Evolutionary conservation across 2,113 vertebrate genomes (phyloP).

Genomic region (Melanerpes formicivorus): DNA sequence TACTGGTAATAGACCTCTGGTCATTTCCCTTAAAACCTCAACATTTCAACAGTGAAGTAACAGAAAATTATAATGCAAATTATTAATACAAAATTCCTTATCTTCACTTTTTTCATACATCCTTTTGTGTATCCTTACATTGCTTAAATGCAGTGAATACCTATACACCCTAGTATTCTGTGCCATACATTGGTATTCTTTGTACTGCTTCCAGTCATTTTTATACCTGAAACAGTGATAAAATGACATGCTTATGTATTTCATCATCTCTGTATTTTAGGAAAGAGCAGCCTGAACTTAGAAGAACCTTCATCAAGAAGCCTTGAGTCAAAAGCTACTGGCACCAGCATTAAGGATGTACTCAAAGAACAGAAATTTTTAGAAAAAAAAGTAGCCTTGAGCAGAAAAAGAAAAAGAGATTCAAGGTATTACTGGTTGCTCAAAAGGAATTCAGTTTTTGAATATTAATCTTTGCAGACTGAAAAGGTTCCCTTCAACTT

Average conservation of each 20-base stretch:
- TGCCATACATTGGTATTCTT: background rate
- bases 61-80: background rate
- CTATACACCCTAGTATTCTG: background rate
- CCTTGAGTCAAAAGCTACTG: constrained; percentile 66
- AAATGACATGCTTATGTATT: background rate
- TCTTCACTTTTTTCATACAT: background rate
- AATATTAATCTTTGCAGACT: background rate
- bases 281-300: constrained; percentile 64
- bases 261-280: constrained; percentile 52
- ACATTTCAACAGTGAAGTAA: background rate
- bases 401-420: constrained; percentile 90
- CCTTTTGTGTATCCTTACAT: background rate
- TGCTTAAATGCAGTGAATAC: background rate
- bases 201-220: background rate
- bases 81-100: background rate
- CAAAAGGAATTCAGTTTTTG: background rate
- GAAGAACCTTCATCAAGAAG: constrained; percentile 70
- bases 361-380: constrained; percentile 95
- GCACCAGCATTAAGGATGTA: constrained; percentile 89
- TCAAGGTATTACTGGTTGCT: constrained; percentile 79
- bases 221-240: background rate
- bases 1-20: background rate
- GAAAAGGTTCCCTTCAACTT: background rate
- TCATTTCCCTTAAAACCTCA: background rate
- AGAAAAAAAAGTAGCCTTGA: constrained; percentile 97